Evolutionary conservation across 2,888 invertebrate species (phyloP).

Genomic region (Leptopilina drosophilae): DNA sequence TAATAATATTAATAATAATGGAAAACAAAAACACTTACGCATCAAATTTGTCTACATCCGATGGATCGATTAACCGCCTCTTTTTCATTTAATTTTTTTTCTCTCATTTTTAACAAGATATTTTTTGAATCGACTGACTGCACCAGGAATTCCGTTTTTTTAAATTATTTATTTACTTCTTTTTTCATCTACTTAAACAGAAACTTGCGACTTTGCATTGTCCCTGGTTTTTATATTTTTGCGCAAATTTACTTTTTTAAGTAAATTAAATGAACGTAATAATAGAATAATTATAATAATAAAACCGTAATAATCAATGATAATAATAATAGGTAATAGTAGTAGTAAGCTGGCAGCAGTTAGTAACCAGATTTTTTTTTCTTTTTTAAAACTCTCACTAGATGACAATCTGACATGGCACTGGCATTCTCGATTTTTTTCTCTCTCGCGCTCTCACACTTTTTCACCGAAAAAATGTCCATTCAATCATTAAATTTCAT

Average conservation of each 20-base stretch:
- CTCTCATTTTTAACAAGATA: slow-evolving; percentile 19
- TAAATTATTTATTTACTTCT: slow-evolving; percentile 56
- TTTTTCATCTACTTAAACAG: slow-evolving; percentile 46
- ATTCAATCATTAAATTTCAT: slow-evolving; percentile 47
- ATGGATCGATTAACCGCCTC: slow-evolving; percentile 42
- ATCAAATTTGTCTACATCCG: slow-evolving; percentile 31
- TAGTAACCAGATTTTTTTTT: slow-evolving; percentile 73
- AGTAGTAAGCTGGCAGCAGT: slow-evolving; percentile 75
- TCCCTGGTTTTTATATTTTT: slow-evolving; percentile 30
- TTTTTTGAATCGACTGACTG: slow-evolving; percentile 66
- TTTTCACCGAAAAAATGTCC: slow-evolving; percentile 35
- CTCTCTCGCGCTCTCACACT: not conserved
- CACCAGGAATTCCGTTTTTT: slow-evolving; percentile 69
- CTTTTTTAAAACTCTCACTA: slow-evolving; percentile 66
- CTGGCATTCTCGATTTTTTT: slow-evolving; percentile 65
- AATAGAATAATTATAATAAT: slow-evolving; percentile 71
- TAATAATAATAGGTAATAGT: slow-evolving; percentile 68
- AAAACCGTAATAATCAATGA: slow-evolving; percentile 70
- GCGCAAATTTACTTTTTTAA: slow-evolving; percentile 62
- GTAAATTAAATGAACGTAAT: slow-evolving; percentile 74
- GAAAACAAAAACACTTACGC: slow-evolving; percentile 47
- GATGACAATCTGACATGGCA: slow-evolving; percentile 75
- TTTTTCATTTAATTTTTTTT: slow-evolving; percentile 1
- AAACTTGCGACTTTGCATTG: slow-evolving; percentile 39
- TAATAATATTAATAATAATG: slow-evolving; percentile 40